These are phyloP conservation scores for Diplazon laetatorius DNA, from an alignment of 2,888 invertebrate genomes.

Conservation along the genomic window DNA sequence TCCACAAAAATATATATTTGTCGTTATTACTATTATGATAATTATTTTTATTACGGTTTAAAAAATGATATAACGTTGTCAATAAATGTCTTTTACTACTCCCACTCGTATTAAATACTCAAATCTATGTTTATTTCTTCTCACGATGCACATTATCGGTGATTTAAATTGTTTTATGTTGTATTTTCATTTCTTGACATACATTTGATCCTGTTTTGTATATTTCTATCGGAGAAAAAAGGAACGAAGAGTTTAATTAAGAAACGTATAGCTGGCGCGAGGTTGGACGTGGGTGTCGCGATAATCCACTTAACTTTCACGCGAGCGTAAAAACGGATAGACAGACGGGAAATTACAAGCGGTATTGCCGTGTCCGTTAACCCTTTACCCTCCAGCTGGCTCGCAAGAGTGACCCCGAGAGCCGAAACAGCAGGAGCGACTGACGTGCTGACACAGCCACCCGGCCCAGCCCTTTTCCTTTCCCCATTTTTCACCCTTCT, in stretches of 20 bases:
- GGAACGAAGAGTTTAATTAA: conserved; percentile 54
- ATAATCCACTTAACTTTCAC: conserved; percentile 60
- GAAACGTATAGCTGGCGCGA: conserved; percentile 54
- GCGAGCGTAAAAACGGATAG: conserved; percentile 61
- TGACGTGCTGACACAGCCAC: conserved; percentile 44
- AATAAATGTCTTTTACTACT: no score
- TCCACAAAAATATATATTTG: no score
- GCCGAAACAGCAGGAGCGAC: conserved; percentile 36
- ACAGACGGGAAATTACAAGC: conserved; percentile 62
- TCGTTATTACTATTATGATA: no score
- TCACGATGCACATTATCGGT: no score
- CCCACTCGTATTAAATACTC: no score
- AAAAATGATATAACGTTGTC: no score
- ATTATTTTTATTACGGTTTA: no score
- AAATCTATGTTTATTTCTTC: neutral
- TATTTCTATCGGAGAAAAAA: conserved; percentile 15
- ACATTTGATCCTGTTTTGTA: conserved; percentile 13
- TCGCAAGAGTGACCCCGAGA: conserved; percentile 49
- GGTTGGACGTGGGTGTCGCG: conserved; percentile 54
- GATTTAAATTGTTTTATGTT: neutral
- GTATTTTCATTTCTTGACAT: neutral
- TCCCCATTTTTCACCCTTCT: conserved; percentile 33
- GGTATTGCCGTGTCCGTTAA: conserved; percentile 52
- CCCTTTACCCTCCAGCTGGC: conserved; percentile 45
- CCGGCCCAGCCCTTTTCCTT: conserved; percentile 28